Conservation (phyloP, 2,113 vertebrate species). For the Carollia perspicillata region DNA sequence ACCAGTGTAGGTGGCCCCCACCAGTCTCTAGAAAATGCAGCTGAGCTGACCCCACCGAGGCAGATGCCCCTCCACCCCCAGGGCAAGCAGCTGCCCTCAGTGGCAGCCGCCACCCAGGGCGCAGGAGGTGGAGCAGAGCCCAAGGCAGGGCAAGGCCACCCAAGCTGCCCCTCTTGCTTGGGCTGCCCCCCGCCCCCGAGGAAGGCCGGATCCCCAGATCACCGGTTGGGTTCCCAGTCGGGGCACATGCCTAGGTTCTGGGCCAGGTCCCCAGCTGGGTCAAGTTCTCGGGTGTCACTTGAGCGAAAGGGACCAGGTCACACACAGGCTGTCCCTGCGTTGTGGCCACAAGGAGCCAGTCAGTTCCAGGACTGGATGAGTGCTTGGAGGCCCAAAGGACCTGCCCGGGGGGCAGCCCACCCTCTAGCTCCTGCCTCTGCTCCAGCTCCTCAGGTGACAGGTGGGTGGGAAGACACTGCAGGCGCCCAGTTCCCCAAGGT, state of each 20-base stretch:
- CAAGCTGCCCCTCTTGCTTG: not conserved
- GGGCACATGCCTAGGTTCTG: too few species aligned
- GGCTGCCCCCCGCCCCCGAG: not conserved
- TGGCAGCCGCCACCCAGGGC: not conserved
- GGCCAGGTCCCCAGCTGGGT: too few species aligned
- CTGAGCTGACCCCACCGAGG: not conserved
- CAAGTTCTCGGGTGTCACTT: accelerated
- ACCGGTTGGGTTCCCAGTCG: too few species aligned
- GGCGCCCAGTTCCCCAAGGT: accelerated
- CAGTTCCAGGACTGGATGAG: too few species aligned
- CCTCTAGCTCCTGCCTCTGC: accelerated
- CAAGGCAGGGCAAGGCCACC: not conserved
- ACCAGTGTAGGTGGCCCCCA: too few species aligned
- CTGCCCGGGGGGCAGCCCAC: not conserved
- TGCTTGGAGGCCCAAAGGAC: not conserved
- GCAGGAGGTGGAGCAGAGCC: too few species aligned
- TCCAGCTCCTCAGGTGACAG: not conserved
- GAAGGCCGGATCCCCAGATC: not conserved
- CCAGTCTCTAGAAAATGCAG: too few species aligned
- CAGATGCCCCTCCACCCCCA: not conserved
- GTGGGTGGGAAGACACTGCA: accelerated
- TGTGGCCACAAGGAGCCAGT: not conserved
- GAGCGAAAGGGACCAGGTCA: not conserved
- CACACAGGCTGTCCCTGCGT: not conserved
- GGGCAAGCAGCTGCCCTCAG: not conserved